A percentile compares a stretch with the other conserved stretches of the same genome.
Conservation (phyloP, 2,888 invertebrate genomes). For the Apodemia hepburni region DNA sequence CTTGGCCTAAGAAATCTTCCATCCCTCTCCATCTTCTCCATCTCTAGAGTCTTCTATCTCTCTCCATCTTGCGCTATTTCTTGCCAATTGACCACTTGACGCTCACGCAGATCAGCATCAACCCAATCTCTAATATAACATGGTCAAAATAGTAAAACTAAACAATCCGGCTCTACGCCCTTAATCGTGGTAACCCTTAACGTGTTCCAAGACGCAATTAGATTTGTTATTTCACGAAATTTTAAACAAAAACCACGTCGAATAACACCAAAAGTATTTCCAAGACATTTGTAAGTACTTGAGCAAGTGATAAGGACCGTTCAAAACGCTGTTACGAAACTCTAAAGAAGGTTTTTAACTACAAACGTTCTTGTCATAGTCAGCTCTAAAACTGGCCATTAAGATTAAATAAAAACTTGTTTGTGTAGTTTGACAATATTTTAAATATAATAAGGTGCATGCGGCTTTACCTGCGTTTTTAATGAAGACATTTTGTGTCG, state of each 20-base stretch:
- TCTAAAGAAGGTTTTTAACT: not conserved
- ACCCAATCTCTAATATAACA: too few relatives aligned
- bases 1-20: too few relatives aligned
- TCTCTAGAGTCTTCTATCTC: too few relatives aligned
- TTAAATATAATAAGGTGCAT: not conserved
- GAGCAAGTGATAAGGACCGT: not conserved
- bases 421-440: not conserved
- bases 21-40: too few relatives aligned
- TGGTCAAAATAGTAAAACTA: too few relatives aligned
- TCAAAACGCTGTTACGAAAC: not conserved
- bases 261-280: slow-evolving; percentile 4
- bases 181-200: not conserved
- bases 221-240: not conserved
- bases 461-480: too few relatives aligned
- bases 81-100: too few relatives aligned
- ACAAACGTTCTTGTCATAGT: not conserved
- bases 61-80: too few relatives aligned
- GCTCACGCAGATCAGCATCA: too few relatives aligned
- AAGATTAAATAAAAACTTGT: not conserved
- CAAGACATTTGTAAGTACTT: not conserved
- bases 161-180: not conserved
- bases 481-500: too few relatives aligned
- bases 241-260: not conserved
- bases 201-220: not conserved
- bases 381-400: not conserved